Conservation (phyloP, 2,888 invertebrate species). For the Blastobasis adustella region DNA sequence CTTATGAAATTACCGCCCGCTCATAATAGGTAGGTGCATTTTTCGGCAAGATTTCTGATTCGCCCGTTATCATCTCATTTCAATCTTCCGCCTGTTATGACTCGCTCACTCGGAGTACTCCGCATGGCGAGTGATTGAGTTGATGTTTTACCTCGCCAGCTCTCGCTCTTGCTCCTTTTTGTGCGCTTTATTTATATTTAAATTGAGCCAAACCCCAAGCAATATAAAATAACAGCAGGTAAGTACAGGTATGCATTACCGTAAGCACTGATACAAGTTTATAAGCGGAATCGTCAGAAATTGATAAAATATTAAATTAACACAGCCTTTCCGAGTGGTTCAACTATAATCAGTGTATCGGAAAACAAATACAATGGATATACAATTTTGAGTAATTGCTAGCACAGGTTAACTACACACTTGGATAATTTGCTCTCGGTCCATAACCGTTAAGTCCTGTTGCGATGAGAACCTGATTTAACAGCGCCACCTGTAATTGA, state of each 20-base stretch:
- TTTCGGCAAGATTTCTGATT: conserved; percentile 71
- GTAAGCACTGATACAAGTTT: too few species aligned
- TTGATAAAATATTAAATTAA: too few species aligned
- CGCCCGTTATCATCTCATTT: conserved; percentile 63
- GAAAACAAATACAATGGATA: conserved; percentile 6
- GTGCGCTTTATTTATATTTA: background rate
- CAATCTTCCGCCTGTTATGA: conserved; percentile 68
- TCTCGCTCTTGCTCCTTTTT: conserved; percentile 34
- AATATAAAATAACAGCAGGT: too few species aligned
- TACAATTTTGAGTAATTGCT: conserved; percentile 28
- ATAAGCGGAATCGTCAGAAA: too few species aligned
- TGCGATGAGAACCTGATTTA: conserved; percentile 30
- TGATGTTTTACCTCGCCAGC: conserved; percentile 39
- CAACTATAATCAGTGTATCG: too few species aligned
- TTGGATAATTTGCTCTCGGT: conserved; percentile 18
- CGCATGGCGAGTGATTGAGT: conserved; percentile 46
- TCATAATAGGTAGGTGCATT: conserved; percentile 59
- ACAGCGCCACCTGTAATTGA: conserved; percentile 32
- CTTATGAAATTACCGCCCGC: conserved; percentile 69
- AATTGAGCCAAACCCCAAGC: background rate
- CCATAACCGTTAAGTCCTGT: conserved; percentile 26
- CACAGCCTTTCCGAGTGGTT: too few species aligned
- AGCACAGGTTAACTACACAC: conserved; percentile 25
- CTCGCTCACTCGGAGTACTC: conserved; percentile 46
- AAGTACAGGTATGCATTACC: too few species aligned